phyloP scores from a whole-genome alignment of 1,140 invertebrate species.

The Apocrypta bakeri region DNA sequence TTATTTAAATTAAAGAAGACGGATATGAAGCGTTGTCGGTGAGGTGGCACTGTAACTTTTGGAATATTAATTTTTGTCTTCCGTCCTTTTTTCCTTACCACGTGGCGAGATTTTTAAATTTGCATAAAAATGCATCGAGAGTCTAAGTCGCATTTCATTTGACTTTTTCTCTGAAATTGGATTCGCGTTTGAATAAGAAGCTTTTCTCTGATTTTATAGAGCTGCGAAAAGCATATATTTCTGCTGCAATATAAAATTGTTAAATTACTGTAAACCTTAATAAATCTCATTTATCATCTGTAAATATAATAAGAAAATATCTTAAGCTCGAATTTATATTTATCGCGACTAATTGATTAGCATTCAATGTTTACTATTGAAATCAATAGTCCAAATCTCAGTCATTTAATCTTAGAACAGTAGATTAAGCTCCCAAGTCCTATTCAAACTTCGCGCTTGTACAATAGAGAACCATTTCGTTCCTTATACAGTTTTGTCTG shows the following conservation, averaged over 20 bases:
- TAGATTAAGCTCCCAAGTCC: too few species aligned
- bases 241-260: not conserved
- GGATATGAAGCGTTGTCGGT: not conserved
- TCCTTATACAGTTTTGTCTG: too few species aligned
- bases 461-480: not conserved
- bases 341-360: too few species aligned
- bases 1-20: not conserved
- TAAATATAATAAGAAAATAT: too few species aligned
- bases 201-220: not conserved
- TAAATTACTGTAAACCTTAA: not conserved
- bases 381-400: too few species aligned
- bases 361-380: too few species aligned
- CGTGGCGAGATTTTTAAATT: conserved; percentile 10
- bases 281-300: too few species aligned
- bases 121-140: not conserved
- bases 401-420: too few species aligned
- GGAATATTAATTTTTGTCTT: conserved; percentile 1
- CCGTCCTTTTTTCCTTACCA: not conserved
- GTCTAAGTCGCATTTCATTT: not conserved
- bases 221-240: not conserved
- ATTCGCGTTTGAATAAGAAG: not conserved
- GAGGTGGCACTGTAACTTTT: not conserved
- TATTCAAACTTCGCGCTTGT: too few species aligned
- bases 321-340: too few species aligned
- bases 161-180: not conserved